Evolutionary conservation across 35 echinoderm and acorn worm genomes (phyloP).

Genomic region (Eucidaris tribuloides): DNA sequence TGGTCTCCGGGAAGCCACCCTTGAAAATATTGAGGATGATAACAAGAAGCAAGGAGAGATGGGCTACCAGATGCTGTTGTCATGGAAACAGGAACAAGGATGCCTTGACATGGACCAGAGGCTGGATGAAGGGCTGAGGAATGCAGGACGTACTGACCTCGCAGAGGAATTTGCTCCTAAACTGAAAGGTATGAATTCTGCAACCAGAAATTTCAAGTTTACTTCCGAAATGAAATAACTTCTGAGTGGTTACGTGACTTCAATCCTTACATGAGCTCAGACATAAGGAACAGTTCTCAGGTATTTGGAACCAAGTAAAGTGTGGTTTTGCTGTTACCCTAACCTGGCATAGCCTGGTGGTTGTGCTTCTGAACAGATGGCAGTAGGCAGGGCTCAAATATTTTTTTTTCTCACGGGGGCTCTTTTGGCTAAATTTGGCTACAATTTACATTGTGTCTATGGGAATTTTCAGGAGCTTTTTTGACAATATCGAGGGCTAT

Average conservation of each 20-base stretch:
- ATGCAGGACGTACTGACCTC: neutral
- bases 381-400: no score
- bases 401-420: no score
- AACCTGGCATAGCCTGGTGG: neutral
- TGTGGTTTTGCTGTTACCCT: neutral
- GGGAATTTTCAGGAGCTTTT: no score
- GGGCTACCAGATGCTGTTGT: slow-evolving; percentile 26
- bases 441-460: no score
- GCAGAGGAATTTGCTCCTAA: neutral
- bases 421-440: no score
- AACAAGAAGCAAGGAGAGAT: neutral
- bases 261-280: neutral
- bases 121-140: neutral
- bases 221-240: neutral
- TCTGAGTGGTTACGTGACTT: no score
- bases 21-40: slow-evolving; percentile 24
- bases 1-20: neutral
- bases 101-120: neutral
- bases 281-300: neutral
- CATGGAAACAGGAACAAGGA: neutral
- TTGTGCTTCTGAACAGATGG: neutral
- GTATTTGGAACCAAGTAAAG: neutral
- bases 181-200: neutral
- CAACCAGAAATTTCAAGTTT: neutral
- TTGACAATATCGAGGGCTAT: no score